Conservation (phyloP, 2,797 vertebrate genomes). For the Todus mexicanus region DNA sequence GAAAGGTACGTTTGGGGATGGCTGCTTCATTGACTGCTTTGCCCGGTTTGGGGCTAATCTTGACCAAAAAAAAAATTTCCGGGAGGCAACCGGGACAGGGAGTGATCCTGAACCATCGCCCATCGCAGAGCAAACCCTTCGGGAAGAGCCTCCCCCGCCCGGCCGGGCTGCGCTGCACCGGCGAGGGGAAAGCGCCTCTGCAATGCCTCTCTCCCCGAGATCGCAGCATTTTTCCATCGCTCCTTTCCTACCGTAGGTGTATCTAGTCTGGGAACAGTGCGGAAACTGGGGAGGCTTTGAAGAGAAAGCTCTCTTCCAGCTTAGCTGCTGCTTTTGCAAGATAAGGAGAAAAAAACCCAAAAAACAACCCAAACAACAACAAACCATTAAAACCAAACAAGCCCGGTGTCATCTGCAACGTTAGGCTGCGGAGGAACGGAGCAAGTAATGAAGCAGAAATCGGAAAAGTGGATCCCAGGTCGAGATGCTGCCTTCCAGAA, state of each 20-base stretch:
- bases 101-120: not conserved
- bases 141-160: not conserved
- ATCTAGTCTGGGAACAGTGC: not conserved
- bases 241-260: not conserved
- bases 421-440: not conserved
- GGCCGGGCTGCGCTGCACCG: not conserved
- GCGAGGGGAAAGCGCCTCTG: not conserved
- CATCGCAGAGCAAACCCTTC: not conserved
- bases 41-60: not conserved
- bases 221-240: not conserved
- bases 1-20: not conserved
- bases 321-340: not conserved
- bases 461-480: conserved; percentile 25
- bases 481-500: conserved; percentile 37
- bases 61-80: not conserved
- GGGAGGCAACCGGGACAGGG: not conserved
- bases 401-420: not conserved
- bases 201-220: not conserved
- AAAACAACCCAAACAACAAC: not conserved
- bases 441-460: not conserved
- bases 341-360: not conserved
- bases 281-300: not conserved
- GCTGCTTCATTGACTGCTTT: not conserved
- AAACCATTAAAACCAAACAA: too few relatives aligned
- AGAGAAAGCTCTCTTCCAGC: not conserved